Conservation (phyloP, 2,888 invertebrate species). For the Troilus luridus region DNA sequence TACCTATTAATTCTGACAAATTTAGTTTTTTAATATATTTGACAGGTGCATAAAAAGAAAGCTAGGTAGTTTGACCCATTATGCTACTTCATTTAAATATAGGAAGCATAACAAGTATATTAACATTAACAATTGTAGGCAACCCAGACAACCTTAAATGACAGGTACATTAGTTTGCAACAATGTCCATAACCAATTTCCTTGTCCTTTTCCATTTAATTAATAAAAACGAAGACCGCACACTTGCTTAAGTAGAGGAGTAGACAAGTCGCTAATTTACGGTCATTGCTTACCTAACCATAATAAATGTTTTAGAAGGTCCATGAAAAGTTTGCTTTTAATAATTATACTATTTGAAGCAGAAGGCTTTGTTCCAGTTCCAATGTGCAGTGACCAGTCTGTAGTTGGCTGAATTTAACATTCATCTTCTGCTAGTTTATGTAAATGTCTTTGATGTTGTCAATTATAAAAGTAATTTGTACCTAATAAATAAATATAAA, state of each 20-base stretch:
- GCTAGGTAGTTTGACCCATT: constrained; percentile 33
- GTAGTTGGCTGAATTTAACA: constrained; percentile 55
- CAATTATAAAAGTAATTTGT: constrained; percentile 6
- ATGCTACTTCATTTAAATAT: background rate
- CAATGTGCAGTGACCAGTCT: constrained; percentile 48
- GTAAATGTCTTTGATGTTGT: background rate
- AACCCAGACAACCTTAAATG: constrained; percentile 49
- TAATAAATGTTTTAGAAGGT: constrained; percentile 43
- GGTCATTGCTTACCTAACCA: constrained; percentile 56
- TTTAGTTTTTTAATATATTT: constrained; percentile 23
- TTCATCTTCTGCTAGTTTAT: constrained; percentile 48
- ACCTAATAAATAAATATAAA: constrained; percentile 2
- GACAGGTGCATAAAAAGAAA: constrained; percentile 17
- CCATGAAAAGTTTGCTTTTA: constrained; percentile 41
- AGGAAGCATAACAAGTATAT: constrained; percentile 52
- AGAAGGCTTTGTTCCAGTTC: constrained; percentile 32
- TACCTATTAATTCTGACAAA: background rate
- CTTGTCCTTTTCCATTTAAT: background rate
- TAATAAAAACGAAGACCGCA: constrained; percentile 47
- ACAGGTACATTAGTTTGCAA: constrained; percentile 58
- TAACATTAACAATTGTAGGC: background rate
- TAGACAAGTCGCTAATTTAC: constrained; percentile 52
- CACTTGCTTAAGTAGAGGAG: constrained; percentile 51
- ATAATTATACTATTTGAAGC: constrained; percentile 11
- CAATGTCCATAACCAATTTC: background rate